phyloP scores from a whole-genome alignment of 2,113 vertebrate genomes.

The Peromyscus californicus region DNA sequence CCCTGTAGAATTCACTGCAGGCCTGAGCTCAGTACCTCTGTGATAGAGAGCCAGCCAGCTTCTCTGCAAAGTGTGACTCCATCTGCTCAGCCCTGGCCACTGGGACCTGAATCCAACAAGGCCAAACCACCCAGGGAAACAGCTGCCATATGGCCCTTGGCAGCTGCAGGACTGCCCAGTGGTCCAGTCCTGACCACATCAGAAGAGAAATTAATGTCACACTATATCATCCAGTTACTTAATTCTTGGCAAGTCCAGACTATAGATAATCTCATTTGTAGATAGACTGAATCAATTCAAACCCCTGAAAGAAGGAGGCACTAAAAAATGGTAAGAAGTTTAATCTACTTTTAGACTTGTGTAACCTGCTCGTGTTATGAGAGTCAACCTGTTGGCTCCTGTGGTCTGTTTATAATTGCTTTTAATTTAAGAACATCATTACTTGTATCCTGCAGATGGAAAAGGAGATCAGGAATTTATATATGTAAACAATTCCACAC shows the following conservation, averaged over 20 bases:
- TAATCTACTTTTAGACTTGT: neutral
- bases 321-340: neutral
- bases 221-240: conserved; percentile 56
- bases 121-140: conserved; percentile 15
- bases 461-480: neutral
- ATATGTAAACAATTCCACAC: neutral
- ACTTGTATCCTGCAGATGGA: neutral
- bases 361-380: neutral
- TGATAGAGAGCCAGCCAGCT: neutral
- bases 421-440: neutral
- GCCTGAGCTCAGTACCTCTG: neutral
- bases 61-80: neutral
- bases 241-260: conserved; percentile 65
- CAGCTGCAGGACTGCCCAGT: neutral
- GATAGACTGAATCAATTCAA: conserved; percentile 56
- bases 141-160: conserved; percentile 72
- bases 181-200: conserved; percentile 59
- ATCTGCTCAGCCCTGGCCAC: conserved; percentile 54
- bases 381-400: neutral
- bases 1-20: neutral
- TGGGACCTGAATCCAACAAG: neutral
- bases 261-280: conserved; percentile 65
- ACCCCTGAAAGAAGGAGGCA: conserved; percentile 6
- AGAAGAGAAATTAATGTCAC: conserved; percentile 56
- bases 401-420: neutral